These are phyloP conservation scores for Diarsia dahlii DNA, from an alignment of 2,888 invertebrate species.

Conservation along the genomic window DNA sequence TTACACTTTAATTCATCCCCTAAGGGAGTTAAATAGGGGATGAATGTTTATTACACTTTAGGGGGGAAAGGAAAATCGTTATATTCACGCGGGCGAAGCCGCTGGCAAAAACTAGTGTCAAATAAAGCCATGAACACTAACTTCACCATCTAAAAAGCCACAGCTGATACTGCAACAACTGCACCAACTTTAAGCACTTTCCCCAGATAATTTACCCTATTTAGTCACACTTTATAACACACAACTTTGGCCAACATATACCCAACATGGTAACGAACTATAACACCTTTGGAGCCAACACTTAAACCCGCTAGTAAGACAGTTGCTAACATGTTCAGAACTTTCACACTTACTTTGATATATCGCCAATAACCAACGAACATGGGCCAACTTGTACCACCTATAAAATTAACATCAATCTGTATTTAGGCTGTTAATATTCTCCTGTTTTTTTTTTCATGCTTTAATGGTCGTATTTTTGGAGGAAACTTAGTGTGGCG, in stretches of 20 bases:
- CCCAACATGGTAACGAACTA: constrained; percentile 55
- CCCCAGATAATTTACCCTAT: constrained; percentile 46
- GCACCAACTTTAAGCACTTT: constrained; percentile 40
- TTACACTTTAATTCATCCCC: no score
- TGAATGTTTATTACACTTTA: no score
- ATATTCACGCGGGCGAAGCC: no score
- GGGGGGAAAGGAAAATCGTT: no score
- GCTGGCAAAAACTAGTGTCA: no score
- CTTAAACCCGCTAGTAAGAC: constrained; percentile 61
- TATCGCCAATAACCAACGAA: constrained; percentile 69
- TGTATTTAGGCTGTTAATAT: constrained; percentile 46
- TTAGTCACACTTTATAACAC: constrained; percentile 46
- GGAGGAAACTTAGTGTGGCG: constrained; percentile 19
- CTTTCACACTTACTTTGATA: constrained; percentile 78
- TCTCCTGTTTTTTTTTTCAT: constrained; percentile 37
- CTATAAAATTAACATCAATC: constrained; percentile 59
- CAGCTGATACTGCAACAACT: constrained; percentile 38
- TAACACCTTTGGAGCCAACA: constrained; percentile 55
- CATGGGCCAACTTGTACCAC: constrained; percentile 55
- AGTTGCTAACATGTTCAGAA: constrained; percentile 66
- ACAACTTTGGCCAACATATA: constrained; percentile 43
- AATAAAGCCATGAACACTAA: constrained; percentile 4
- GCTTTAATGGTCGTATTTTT: constrained; percentile 32
- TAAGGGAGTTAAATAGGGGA: no score
- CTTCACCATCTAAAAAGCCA: constrained; percentile 26